Percentiles rank a stretch among this genome's conserved stretches.
phyloP scores from a whole-genome alignment of 2,113 vertebrate genomes.

The Leucopternis melanops region DNA sequence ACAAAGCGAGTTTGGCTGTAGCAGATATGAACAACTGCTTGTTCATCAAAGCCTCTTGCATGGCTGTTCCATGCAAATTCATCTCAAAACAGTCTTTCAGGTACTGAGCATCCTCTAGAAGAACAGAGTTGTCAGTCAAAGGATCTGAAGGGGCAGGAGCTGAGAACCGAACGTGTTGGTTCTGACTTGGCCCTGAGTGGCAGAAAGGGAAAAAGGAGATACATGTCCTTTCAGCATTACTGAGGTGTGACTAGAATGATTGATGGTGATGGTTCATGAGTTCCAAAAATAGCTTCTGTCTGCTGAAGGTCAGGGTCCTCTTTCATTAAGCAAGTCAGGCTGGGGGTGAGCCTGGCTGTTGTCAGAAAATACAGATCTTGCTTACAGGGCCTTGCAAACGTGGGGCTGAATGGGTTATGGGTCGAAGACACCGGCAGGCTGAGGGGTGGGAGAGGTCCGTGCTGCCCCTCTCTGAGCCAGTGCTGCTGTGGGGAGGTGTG shows the following conservation, averaged over 20 bases:
- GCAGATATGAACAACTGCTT: background rate
- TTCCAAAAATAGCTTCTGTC: slow-evolving; percentile 9
- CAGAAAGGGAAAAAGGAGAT: background rate
- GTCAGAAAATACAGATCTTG: background rate
- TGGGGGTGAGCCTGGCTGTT: background rate
- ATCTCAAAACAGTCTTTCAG: background rate
- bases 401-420: background rate
- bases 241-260: background rate
- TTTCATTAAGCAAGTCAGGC: background rate
- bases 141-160: background rate
- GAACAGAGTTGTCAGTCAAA: background rate
- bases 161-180: accelerated
- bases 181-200: background rate
- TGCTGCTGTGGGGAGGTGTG: background rate
- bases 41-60: background rate
- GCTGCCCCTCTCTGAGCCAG: background rate
- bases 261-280: background rate
- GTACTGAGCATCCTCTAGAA: background rate
- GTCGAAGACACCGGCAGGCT: background rate
- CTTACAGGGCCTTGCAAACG: background rate
- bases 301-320: background rate
- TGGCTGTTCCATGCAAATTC: background rate
- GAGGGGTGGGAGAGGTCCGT: background rate
- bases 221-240: background rate
- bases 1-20: background rate